Evolutionary conservation across 2,888 invertebrate genomes (phyloP).

Genomic region (Theretra japonica): DNA sequence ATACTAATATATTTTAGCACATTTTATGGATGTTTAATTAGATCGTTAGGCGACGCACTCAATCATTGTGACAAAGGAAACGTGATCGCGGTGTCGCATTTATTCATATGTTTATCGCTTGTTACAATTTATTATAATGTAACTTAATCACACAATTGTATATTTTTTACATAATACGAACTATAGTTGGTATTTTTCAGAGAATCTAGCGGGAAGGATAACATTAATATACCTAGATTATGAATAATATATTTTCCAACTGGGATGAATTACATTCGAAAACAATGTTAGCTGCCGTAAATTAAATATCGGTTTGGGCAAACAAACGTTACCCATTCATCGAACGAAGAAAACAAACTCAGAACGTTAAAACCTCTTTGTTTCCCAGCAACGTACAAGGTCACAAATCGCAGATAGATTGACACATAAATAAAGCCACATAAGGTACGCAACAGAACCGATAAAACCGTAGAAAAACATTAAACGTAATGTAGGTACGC

Average conservation of each 20-base stretch:
- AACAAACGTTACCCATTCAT: neutral
- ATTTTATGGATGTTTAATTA: slow-evolving; percentile 23
- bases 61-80: slow-evolving; percentile 22
- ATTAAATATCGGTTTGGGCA: too few species aligned
- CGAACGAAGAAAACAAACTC: neutral
- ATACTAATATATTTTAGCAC: slow-evolving; percentile 17
- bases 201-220: too few species aligned
- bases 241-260: too few species aligned
- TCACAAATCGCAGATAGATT: slow-evolving; percentile 13
- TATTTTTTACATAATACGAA: too few species aligned
- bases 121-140: slow-evolving; percentile 4
- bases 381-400: neutral
- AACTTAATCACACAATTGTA: neutral
- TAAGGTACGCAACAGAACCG: neutral
- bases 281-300: too few species aligned
- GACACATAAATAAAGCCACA: slow-evolving; percentile 3
- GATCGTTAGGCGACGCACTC: neutral
- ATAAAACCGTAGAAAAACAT: slow-evolving; percentile 7
- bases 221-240: too few species aligned
- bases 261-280: too few species aligned
- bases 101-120: slow-evolving; percentile 1
- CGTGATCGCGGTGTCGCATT: slow-evolving; percentile 12
- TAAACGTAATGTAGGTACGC: slow-evolving; percentile 18
- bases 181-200: too few species aligned
- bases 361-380: neutral